Percentiles rank a stretch among this genome's conserved stretches.
phyloP scores from a whole-genome alignment of 2,888 invertebrate species.

The Sinhomidia bicolor region DNA sequence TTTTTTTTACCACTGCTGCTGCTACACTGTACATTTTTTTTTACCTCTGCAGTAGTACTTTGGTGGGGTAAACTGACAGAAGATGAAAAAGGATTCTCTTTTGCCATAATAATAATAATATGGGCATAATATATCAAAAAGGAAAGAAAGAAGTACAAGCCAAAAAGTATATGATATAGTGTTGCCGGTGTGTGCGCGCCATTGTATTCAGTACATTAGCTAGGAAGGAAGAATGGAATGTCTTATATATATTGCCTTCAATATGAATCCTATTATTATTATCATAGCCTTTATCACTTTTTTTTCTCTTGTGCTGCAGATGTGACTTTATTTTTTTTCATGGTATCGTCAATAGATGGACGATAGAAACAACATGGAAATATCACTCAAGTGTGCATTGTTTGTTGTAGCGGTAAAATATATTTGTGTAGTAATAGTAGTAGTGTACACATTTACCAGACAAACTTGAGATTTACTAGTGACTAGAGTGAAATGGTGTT shows the following conservation, averaged over 20 bases:
- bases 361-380: constrained; percentile 4
- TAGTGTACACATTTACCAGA: constrained; percentile 33
- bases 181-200: not conserved
- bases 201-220: constrained; percentile 56
- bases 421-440: too few relatives aligned
- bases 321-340: constrained; percentile 64
- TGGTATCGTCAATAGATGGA: constrained; percentile 42
- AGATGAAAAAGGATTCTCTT: constrained; percentile 6
- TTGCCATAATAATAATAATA: not conserved
- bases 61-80: not conserved
- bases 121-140: not conserved
- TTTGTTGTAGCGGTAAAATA: too few relatives aligned
- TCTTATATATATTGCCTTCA: constrained; percentile 44
- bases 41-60: not conserved
- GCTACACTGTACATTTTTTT: too few relatives aligned
- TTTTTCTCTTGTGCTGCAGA: constrained; percentile 59
- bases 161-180: not conserved
- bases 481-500: constrained; percentile 45
- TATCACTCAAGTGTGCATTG: constrained; percentile 33
- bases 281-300: constrained; percentile 11
- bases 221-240: constrained; percentile 9
- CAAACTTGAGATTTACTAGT: constrained; percentile 52
- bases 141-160: not conserved
- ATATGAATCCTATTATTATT: constrained; percentile 62
- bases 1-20: not conserved